Base-by-base conservation (phyloP, 2,113 vertebrate species). In the Xiphophorus hellerii region DNA sequence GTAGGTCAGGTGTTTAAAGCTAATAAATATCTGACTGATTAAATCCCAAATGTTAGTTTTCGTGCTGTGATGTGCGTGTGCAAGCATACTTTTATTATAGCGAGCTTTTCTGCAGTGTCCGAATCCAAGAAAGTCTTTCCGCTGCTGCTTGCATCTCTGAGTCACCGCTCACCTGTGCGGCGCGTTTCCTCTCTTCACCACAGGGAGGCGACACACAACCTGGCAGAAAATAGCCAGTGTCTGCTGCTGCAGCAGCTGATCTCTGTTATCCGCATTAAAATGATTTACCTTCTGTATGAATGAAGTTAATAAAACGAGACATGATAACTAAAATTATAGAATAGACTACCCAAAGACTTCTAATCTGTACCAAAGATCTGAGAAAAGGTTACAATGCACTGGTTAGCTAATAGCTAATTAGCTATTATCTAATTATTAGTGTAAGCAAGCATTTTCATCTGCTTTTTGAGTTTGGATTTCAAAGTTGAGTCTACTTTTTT, bases 191-290 rank as follows among this genome's bases (percentile, higher is more conserved):
- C 69, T 88, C 62, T 83, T 90, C 80, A 60, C 88, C 92, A 74
- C 88, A 75, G 31, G 88, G 90, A 88, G 91, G 89, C 85, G 79
- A 71, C 77, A 64, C 76, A 68, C 80, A 72, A 71, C 87, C 84
- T 89, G 61, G 84, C 69, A 77, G 84, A 62, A 69, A 69, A 61
- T 37, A 67, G 28, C 71, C 60, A 62, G 25, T 5, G 65, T 29
- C 28, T 42, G n/a, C 28, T 17, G 65, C 69, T 17, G 69, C 63
- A 54, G 10, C 29, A 37, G 61, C 13, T 9, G 17, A 66, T 62
- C 27, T 83, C 31, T 61, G 28, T 68, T 10, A 6, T 11, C 5
- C 25, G 25, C 8, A 1, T 58, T 10, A 20, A 7, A 48, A 48
- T 20, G 14, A 20, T 17, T 20, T 5, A 48, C 15, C 17, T 48